phyloP scores from a whole-genome alignment of 2,797 vertebrate species.

The Limnodromus scolopaceus region DNA sequence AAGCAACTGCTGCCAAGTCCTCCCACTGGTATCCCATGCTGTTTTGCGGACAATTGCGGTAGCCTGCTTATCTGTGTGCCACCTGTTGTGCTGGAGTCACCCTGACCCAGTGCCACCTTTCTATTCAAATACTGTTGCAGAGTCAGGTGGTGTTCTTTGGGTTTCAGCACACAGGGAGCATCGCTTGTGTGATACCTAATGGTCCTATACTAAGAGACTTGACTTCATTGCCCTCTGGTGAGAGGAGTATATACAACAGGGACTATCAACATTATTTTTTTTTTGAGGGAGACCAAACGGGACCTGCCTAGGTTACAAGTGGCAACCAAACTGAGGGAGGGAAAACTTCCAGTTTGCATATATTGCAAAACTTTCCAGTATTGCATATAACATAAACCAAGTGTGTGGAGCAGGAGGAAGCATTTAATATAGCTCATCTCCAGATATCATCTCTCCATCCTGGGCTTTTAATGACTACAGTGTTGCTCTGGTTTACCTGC shows the following conservation, averaged over 20 bases:
- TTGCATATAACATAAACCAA: not conserved
- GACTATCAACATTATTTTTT: not conserved
- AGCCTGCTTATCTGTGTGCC: constrained; percentile 26
- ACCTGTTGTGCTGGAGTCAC: constrained; percentile 54
- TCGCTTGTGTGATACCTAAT: not conserved
- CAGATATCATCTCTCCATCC: not conserved
- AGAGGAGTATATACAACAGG: constrained; percentile 32
- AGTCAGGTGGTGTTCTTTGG: constrained; percentile 8
- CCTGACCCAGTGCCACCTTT: constrained; percentile 44
- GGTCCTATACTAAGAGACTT: not conserved
- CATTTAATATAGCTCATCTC: not conserved
- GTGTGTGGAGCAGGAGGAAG: not conserved
- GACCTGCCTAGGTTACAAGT: not conserved
- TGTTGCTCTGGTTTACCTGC: not conserved
- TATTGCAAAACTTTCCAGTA: no score
- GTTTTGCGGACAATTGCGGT: not conserved
- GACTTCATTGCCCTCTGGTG: constrained; percentile 61
- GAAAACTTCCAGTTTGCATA: not conserved
- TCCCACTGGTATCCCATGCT: not conserved
- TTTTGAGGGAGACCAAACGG: not conserved
- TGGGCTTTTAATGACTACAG: not conserved
- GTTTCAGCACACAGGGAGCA: not conserved
- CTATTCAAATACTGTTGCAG: not conserved
- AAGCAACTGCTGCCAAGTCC: not conserved
- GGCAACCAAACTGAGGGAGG: not conserved